Percentiles rank a stretch among this genome's conserved stretches.
Evolutionary conservation across 2,888 invertebrate species (phyloP).

Genomic region (Oligia fasciuncula): DNA sequence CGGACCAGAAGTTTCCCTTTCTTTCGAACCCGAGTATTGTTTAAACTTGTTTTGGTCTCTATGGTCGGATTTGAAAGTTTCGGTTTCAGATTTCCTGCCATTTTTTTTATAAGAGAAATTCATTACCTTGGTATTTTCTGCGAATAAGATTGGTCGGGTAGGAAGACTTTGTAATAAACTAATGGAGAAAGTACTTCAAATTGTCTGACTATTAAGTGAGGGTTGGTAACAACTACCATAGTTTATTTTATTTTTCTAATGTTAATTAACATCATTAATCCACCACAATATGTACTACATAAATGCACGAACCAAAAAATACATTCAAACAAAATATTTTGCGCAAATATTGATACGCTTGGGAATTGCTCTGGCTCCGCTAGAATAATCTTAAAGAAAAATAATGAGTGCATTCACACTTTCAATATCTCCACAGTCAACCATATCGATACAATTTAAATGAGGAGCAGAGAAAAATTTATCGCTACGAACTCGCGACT

Average conservation of each 20-base stretch:
- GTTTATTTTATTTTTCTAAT: not conserved
- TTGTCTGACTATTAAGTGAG: not conserved
- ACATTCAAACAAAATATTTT: conserved; percentile 14
- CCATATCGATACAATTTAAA: conserved; percentile 37
- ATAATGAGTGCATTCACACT: conserved; percentile 49
- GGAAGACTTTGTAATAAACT: not conserved
- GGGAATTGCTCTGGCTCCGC: not conserved
- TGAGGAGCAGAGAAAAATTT: conserved; percentile 14
- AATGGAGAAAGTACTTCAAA: not conserved
- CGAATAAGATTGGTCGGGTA: too few species aligned
- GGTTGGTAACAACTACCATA: not conserved
- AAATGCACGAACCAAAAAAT: not conserved
- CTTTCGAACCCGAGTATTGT: conserved; percentile 60
- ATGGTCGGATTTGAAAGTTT: conserved; percentile 50
- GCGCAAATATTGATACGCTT: conserved; percentile 13
- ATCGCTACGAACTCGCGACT: not conserved
- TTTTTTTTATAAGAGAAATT: not conserved
- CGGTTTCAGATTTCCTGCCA: conserved; percentile 8
- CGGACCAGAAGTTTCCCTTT: conserved; percentile 66
- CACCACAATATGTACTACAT: not conserved
- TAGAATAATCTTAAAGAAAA: conserved; percentile 37
- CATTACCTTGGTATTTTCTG: not conserved
- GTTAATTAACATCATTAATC: not conserved
- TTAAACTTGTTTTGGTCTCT: conserved; percentile 58
- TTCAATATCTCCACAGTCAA: conserved; percentile 18